Evolutionary conservation across 2,888 invertebrate species (phyloP).

Genomic region (Deilephila elpenor): DNA sequence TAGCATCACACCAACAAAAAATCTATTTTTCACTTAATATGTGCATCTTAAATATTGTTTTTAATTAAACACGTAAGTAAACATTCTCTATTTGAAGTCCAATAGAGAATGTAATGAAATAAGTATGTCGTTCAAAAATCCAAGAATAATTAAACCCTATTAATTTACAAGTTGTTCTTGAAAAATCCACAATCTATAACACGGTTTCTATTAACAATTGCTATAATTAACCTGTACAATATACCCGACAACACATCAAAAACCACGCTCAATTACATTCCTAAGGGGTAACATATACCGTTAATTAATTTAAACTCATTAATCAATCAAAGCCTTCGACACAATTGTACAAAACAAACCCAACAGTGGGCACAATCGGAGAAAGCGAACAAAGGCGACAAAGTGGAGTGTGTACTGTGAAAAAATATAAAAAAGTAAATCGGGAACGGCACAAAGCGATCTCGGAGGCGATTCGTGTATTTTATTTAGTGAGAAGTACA

Average conservation of each 20-base stretch:
- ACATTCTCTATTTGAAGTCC: no score
- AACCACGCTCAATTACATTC: conserved; percentile 23
- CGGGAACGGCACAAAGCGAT: conserved; percentile 46
- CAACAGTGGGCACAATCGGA: conserved; percentile 18
- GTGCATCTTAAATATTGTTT: no score
- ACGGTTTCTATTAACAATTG: neutral
- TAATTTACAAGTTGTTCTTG: no score
- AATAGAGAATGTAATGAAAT: no score
- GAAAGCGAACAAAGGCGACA: conserved; percentile 28
- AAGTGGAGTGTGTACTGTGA: conserved; percentile 20
- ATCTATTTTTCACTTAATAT: no score
- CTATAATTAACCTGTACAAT: neutral
- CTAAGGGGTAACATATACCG: conserved; percentile 12
- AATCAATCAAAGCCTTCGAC: conserved; percentile 32
- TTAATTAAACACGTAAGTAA: no score
- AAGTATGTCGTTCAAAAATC: no score
- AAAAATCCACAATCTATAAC: neutral
- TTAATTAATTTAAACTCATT: conserved; percentile 27
- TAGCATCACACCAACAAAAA: no score
- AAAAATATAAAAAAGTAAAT: conserved; percentile 27
- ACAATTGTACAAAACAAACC: conserved; percentile 24
- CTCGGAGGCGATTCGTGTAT: conserved; percentile 54
- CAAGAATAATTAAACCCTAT: no score
- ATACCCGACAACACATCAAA: neutral
- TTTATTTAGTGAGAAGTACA: conserved; percentile 58